Evolutionary conservation across 1,140 invertebrate species (phyloP).

Genomic region (Colletes latitarsis): DNA sequence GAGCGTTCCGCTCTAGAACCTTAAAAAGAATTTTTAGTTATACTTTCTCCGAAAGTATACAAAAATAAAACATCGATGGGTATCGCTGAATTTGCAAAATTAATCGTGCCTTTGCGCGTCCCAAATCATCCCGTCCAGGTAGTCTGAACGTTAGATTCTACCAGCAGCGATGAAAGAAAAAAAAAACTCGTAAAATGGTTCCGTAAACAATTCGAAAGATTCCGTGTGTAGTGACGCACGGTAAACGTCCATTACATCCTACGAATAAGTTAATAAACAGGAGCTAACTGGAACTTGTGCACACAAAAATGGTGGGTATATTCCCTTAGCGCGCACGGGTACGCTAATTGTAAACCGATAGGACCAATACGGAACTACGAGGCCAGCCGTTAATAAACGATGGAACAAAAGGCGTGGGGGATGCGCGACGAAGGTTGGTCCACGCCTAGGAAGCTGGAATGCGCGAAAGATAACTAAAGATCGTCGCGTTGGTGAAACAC

Average conservation of each 20-base stretch:
- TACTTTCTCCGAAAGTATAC: no score
- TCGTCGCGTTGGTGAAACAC: conserved; percentile 39
- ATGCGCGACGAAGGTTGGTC: not conserved
- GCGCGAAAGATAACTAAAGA: conserved; percentile 47
- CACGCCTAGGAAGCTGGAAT: conserved; percentile 45
- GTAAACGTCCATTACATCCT: conserved; percentile 24
- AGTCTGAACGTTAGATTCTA: no score
- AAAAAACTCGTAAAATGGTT: conserved; percentile 5
- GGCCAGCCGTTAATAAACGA: conserved; percentile 9
- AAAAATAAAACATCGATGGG: no score
- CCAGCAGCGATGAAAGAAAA: not conserved
- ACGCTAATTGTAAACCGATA: conserved; percentile 30
- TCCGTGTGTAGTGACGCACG: not conserved
- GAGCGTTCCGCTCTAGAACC: no score
- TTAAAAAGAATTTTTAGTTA: no score
- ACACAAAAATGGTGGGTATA: not conserved
- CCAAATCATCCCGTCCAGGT: no score
- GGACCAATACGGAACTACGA: conserved; percentile 8
- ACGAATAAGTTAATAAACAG: conserved; percentile 28
- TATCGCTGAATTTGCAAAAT: no score
- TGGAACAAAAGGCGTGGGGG: conserved; percentile 5
- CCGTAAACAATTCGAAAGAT: conserved; percentile 1
- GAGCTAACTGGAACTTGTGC: not conserved
- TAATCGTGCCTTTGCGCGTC: no score
- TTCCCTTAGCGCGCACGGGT: not conserved